Evolutionary conservation across 2,888 invertebrate genomes (phyloP), one percentile per base, ranked within the genome.

Genomic region (Acrobeloides nanus): DNA sequence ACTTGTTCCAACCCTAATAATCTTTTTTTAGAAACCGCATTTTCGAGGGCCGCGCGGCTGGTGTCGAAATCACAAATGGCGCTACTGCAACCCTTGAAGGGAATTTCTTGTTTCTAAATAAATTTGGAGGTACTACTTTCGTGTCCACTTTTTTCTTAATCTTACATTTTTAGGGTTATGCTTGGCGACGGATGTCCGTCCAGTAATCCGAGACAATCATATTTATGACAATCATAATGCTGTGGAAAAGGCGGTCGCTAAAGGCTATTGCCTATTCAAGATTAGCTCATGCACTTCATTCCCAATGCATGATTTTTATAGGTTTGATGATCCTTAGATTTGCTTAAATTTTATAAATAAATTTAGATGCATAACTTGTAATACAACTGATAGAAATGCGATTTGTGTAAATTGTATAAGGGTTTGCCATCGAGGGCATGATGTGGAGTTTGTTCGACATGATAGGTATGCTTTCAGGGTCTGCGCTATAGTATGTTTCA

Each of bases 301-400:
- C 79, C 97, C 97, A 41, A 97, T 97, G 97, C 95, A 97, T 79
- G 93, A 97, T 77, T 97, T 97, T 78, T 95, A n/a, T n/a, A n/a
- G n/a, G 79, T 79, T 61, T 53, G 66, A 46, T 20, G 17, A 10
- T 17, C 4, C 34, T n/a, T n/a, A n/a, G n/a, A n/a, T n/a, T n/a
- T n/a, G n/a, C n/a, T n/a, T n/a, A n/a, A n/a, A n/a, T n/a, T n/a
- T n/a, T n/a, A n/a, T n/a, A n/a, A n/a, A n/a, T n/a, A n/a, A n/a
- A 58, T 66, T 39, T 64, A 80, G 80, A 73, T 97, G 97, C 81
- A 87, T 92, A 78, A 95, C 95, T 50, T 97, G 97, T 81, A 93
- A 95, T 78, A 97, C 95, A 45, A 95, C 95, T 56, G 95, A 95
- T 78, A 84, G 93, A 54, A 97, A 97, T 79, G 95, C 95, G 64